Evolutionary conservation across 2,888 invertebrate species (phyloP).

Genomic region (Axea sp.): DNA sequence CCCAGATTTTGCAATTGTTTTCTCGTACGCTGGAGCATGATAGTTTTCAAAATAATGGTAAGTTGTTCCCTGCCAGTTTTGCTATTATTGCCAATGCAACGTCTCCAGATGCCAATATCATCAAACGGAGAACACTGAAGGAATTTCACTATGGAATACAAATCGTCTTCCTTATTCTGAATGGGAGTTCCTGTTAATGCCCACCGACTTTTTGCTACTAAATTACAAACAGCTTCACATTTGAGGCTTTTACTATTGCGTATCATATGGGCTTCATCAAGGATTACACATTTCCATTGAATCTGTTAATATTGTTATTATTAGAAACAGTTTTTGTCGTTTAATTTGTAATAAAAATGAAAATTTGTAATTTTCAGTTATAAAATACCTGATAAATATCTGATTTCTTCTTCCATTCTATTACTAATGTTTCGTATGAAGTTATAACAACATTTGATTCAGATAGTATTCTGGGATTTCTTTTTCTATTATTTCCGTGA

Average conservation of each 20-base stretch:
- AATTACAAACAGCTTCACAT: constrained; percentile 85
- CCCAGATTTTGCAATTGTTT: constrained; percentile 86
- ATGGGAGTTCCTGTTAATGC: constrained; percentile 96
- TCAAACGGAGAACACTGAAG: constrained; percentile 93
- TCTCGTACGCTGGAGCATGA: constrained; percentile 95
- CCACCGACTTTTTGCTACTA: constrained; percentile 85
- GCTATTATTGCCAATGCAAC: constrained; percentile 93
- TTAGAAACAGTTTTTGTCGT: too few relatives aligned
- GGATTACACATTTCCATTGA: constrained; percentile 90
- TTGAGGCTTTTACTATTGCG: constrained; percentile 91
- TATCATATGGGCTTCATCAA: constrained; percentile 96
- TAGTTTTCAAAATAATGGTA: constrained; percentile 89
- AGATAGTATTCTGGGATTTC: constrained; percentile 81
- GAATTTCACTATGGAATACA: constrained; percentile 90
- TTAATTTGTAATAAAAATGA: constrained; percentile 2
- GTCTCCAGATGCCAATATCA: constrained; percentile 93
- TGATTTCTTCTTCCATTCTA: constrained; percentile 80
- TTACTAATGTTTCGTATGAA: constrained; percentile 88
- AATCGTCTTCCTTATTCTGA: constrained; percentile 94
- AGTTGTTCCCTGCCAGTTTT: constrained; percentile 89
- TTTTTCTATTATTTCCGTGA: constrained; percentile 90
- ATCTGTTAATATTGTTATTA: too few relatives aligned
- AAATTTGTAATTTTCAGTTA: neutral
- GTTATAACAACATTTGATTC: constrained; percentile 91
- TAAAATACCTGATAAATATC: constrained; percentile 36